phyloP scores from a whole-genome alignment of 2,113 vertebrate genomes.

The Bostrychus sinensis region DNA sequence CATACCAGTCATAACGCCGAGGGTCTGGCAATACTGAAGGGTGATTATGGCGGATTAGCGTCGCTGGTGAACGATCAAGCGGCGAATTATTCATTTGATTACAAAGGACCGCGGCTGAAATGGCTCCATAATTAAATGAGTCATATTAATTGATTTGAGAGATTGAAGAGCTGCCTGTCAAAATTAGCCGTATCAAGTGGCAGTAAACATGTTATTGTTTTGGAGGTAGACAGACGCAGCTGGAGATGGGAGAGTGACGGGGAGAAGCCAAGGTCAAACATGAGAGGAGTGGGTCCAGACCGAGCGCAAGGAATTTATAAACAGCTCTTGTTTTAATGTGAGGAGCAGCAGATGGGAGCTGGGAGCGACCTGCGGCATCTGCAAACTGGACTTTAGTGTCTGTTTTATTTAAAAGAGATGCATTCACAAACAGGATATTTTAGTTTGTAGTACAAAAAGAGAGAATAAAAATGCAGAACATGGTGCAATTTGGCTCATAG shows the following conservation, averaged over 20 bases:
- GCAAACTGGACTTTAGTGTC: neutral
- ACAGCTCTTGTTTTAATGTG: slow-evolving; percentile 21
- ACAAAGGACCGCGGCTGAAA: slow-evolving; percentile 77
- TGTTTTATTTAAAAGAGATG: too few species aligned
- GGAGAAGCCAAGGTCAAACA: slow-evolving; percentile 61
- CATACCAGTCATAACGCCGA: slow-evolving; percentile 46
- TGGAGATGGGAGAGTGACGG: slow-evolving; percentile 39
- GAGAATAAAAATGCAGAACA: too few species aligned
- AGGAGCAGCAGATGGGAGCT: neutral
- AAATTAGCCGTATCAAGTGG: slow-evolving; percentile 59
- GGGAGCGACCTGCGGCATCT: neutral
- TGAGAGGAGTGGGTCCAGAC: slow-evolving; percentile 21
- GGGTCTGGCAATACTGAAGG: slow-evolving; percentile 65
- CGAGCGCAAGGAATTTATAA: slow-evolving; percentile 28
- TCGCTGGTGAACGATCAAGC: slow-evolving; percentile 76
- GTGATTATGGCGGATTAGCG: slow-evolving; percentile 75
- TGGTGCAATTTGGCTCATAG: too few species aligned
- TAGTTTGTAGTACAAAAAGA: too few species aligned
- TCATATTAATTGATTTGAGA: slow-evolving; percentile 80
- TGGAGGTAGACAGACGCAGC: slow-evolving; percentile 47
- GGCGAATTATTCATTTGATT: slow-evolving; percentile 79
- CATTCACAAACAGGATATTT: too few species aligned
- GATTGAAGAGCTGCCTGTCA: slow-evolving; percentile 77
- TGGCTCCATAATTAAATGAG: slow-evolving; percentile 75
- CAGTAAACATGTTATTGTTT: slow-evolving; percentile 78